Percentiles rank a stretch among this genome's conserved stretches.
Evolutionary conservation across 2,888 invertebrate genomes (phyloP).

Genomic region (Yponomeuta evonymella): DNA sequence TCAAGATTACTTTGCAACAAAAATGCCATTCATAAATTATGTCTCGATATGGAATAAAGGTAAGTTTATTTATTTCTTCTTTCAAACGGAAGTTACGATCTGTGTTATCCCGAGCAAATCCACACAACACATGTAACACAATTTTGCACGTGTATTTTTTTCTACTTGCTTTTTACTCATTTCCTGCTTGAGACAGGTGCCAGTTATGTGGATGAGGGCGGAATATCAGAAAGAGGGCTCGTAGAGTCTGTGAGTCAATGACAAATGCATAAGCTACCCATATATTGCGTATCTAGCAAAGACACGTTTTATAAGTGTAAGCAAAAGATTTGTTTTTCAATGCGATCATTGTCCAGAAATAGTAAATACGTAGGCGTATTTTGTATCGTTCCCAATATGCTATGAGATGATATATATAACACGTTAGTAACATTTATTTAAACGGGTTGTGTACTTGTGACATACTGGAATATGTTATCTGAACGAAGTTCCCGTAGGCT

Average conservation of each 20-base stretch:
- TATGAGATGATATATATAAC: too few relatives aligned
- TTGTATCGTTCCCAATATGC: too few relatives aligned
- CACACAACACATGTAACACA: neutral
- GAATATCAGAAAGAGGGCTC: neutral
- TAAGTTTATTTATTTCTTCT: neutral
- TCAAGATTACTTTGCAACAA: neutral
- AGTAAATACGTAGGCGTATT: too few relatives aligned
- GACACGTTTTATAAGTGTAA: too few relatives aligned
- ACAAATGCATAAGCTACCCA: neutral
- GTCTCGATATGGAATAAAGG: too few relatives aligned
- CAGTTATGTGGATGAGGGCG: neutral
- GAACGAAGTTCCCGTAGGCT: too few relatives aligned
- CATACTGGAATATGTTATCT: too few relatives aligned
- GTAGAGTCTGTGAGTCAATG: neutral
- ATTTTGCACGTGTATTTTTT: slow-evolving; percentile 3
- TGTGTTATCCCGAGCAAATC: neutral
- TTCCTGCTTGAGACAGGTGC: neutral
- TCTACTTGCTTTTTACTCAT: neutral
- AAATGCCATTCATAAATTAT: too few relatives aligned
- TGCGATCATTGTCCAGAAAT: too few relatives aligned
- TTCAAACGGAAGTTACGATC: neutral
- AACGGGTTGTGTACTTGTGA: too few relatives aligned
- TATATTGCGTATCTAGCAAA: neutral
- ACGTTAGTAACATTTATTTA: too few relatives aligned
- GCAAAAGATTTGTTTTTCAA: too few relatives aligned